Evolutionary conservation across 2,888 invertebrate species (phyloP).

Genomic region (Agonopterix heracliana): DNA sequence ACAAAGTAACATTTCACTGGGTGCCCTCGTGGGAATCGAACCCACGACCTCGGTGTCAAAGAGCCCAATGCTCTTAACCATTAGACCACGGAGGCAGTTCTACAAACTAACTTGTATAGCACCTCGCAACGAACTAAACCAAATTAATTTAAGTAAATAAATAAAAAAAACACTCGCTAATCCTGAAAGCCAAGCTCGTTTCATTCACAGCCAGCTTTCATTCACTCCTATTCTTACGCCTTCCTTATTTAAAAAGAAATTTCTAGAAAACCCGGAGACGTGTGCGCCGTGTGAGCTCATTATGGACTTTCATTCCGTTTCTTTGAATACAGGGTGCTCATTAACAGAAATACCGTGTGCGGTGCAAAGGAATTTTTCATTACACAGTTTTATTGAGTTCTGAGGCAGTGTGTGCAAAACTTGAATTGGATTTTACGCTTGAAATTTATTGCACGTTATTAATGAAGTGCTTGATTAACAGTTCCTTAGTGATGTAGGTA

Average conservation of each 20-base stretch:
- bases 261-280: constrained; percentile 45
- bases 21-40: no score
- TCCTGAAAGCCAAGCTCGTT: not conserved
- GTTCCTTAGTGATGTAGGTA: constrained; percentile 5
- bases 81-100: no score
- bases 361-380: constrained; percentile 67
- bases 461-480: constrained; percentile 7
- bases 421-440: constrained; percentile 29
- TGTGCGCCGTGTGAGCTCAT: constrained; percentile 54
- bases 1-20: no score
- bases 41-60: no score
- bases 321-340: constrained; percentile 52
- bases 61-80: no score
- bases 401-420: constrained; percentile 22
- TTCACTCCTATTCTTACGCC: constrained; percentile 3
- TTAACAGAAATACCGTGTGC: constrained; percentile 33
- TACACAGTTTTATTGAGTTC: constrained; percentile 44
- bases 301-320: constrained; percentile 44
- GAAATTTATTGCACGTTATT: not conserved
- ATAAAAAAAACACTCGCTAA: no score
- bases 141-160: no score
- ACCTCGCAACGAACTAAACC: no score
- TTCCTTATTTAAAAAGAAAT: constrained; percentile 42
- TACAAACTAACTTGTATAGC: no score
- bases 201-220: constrained; percentile 6